These are phyloP conservation scores for Ylistrum balloti DNA, from an alignment of 1,140 invertebrate species.

Conservation along the genomic window DNA sequence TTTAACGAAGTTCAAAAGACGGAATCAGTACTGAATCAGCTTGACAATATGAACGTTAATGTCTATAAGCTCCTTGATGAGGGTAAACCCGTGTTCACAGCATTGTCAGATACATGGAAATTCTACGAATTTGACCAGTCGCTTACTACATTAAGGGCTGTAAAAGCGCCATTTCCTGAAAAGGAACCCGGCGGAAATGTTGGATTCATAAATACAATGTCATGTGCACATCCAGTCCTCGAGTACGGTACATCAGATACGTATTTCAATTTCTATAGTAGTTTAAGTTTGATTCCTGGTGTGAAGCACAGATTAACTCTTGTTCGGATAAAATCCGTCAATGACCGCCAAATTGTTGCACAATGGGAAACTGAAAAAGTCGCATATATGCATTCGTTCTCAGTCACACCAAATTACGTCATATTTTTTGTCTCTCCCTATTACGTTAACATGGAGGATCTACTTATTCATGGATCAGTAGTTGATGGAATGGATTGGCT, in stretches of 20 bases:
- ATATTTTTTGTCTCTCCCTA: constrained; percentile 69
- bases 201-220: background rate
- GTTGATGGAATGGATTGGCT: constrained; percentile 69
- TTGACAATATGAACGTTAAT: constrained; percentile 45
- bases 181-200: background rate
- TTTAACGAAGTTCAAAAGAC: background rate
- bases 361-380: constrained; percentile 63
- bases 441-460: constrained; percentile 66
- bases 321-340: constrained; percentile 62
- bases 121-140: background rate
- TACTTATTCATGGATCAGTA: constrained; percentile 63
- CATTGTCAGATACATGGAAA: background rate
- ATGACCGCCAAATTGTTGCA: constrained; percentile 65
- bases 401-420: constrained; percentile 67
- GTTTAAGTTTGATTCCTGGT: constrained; percentile 1
- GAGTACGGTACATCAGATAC: constrained; percentile 28
- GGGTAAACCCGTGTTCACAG: background rate
- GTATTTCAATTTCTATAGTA: background rate
- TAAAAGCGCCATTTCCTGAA: background rate
- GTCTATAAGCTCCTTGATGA: background rate
- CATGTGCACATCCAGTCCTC: constrained; percentile 19
- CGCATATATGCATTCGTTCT: constrained; percentile 76
- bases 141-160: background rate
- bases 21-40: background rate
- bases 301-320: constrained; percentile 46